A percentile compares a stretch with the other conserved stretches of the same genome.
These are phyloP conservation scores for Amblyteles armatorius DNA, from an alignment of 2,888 invertebrate genomes.

Conservation along the genomic window DNA sequence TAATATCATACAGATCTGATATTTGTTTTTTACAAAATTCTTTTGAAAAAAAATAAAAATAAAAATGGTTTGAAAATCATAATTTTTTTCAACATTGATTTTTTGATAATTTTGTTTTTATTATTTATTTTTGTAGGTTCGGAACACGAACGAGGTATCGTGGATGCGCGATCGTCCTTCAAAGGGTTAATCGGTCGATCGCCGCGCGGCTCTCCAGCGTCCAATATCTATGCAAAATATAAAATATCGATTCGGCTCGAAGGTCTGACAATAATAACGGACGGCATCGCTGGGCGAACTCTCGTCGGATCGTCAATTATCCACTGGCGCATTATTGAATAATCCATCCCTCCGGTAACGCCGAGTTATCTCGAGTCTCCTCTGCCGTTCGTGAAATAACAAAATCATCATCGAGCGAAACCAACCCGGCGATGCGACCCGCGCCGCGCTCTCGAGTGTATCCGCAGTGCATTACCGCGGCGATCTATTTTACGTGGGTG, in stretches of 20 bases:
- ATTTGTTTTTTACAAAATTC: too few relatives aligned
- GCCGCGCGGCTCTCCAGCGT: neutral
- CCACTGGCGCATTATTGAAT: conserved; percentile 46
- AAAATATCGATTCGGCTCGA: conserved; percentile 33
- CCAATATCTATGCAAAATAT: conserved; percentile 12
- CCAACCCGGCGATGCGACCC: neutral
- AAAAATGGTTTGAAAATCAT: too few relatives aligned
- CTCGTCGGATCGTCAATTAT: conserved; percentile 54
- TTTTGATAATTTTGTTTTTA: neutral
- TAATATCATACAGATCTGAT: too few relatives aligned
- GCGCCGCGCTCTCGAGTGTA: neutral
- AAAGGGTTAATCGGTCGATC: neutral
- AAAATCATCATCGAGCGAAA: conserved; percentile 38
- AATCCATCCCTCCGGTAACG: conserved; percentile 27
- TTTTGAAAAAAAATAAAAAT: too few relatives aligned
- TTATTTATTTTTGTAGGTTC: neutral
- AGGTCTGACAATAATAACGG: conserved; percentile 26
- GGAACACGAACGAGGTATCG: too few relatives aligned
- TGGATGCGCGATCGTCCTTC: neutral
- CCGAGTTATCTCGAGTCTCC: conserved; percentile 11
- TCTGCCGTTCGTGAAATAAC: conserved; percentile 4
- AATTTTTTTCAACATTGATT: too few relatives aligned
- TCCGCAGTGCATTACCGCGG: conserved; percentile 3
- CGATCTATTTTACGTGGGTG: conserved; percentile 43
- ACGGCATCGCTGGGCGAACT: conserved; percentile 13